A percentile compares a stretch with the other conserved stretches of the same genome.
Evolutionary conservation across 53 echinoderm and acorn worm genomes (phyloP).

Genomic region (Luidia sarsii): DNA sequence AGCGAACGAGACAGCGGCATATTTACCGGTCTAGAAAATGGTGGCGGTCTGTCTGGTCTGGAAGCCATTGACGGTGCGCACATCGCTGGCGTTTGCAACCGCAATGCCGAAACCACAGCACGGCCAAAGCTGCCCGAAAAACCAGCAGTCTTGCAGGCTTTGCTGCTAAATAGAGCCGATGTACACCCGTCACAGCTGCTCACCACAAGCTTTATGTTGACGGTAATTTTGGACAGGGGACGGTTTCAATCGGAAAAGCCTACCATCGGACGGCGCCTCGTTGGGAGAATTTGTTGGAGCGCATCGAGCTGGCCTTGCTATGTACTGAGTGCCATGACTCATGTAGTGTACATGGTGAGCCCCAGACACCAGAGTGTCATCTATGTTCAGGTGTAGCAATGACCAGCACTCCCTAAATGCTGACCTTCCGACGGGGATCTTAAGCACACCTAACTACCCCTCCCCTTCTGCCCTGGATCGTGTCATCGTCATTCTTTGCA

Average conservation of each 20-base stretch:
- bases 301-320: neutral
- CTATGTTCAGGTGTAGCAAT: slow-evolving; percentile 2
- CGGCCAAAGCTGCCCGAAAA: slow-evolving; percentile 26
- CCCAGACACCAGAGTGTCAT: slow-evolving; percentile 1
- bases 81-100: slow-evolving; percentile 47
- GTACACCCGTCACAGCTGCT: slow-evolving; percentile 35
- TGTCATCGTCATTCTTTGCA: slow-evolving; percentile 9
- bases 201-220: no score
- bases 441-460: neutral
- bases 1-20: slow-evolving; percentile 56
- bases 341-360: neutral
- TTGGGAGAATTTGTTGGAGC: neutral
- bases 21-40: slow-evolving; percentile 74
- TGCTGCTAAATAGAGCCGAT: slow-evolving; percentile 41
- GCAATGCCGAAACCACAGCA: neutral
- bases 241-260: slow-evolving; percentile 18
- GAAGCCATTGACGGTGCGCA: slow-evolving; percentile 63
- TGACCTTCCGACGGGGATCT: slow-evolving; percentile 7
- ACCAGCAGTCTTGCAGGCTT: slow-evolving; percentile 29
- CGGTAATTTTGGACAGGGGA: slow-evolving; percentile 27
- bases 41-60: slow-evolving; percentile 51
- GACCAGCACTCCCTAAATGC: slow-evolving; percentile 9
- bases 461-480: slow-evolving; percentile 22
- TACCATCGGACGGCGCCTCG: neutral
- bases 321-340: slow-evolving; percentile 3